A percentile compares a stretch with the other conserved stretches of the same genome.
Conservation (phyloP, 2,888 invertebrate species). For the Lasioglossum vierecki region DNA sequence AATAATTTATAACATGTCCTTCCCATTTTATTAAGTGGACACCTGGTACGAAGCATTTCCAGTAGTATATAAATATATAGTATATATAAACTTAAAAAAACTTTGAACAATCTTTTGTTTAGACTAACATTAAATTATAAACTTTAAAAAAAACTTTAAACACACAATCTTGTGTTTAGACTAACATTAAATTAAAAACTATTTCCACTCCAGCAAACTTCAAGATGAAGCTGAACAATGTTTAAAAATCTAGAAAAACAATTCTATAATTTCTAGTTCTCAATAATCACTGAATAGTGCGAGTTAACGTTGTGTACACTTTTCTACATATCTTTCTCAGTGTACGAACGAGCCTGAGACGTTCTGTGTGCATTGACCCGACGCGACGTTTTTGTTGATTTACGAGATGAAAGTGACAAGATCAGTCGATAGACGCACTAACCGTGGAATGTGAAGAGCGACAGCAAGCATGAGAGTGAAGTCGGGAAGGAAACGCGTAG, state of each 20-base stretch:
- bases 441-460: not conserved
- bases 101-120: too few relatives aligned
- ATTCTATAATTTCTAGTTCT: too few relatives aligned
- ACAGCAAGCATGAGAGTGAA: slow-evolving; percentile 1
- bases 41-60: not conserved
- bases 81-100: too few relatives aligned
- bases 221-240: not conserved
- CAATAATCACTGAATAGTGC: too few relatives aligned
- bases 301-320: not conserved
- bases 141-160: too few relatives aligned
- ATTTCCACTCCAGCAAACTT: too few relatives aligned
- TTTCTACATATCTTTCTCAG: not conserved
- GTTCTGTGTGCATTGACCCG: not conserved
- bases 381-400: not conserved
- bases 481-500: slow-evolving; percentile 17
- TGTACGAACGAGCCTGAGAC: not conserved
- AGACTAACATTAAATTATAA: too few relatives aligned
- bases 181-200: not conserved
- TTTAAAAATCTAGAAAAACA: not conserved
- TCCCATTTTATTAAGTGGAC: not conserved
- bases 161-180: not conserved
- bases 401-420: not conserved
- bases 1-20: not conserved
- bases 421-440: not conserved
- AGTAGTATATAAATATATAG: too few relatives aligned